Base-by-base conservation (phyloP, 1,140 invertebrate genomes). In the Galendromus occidentalis region DNA sequence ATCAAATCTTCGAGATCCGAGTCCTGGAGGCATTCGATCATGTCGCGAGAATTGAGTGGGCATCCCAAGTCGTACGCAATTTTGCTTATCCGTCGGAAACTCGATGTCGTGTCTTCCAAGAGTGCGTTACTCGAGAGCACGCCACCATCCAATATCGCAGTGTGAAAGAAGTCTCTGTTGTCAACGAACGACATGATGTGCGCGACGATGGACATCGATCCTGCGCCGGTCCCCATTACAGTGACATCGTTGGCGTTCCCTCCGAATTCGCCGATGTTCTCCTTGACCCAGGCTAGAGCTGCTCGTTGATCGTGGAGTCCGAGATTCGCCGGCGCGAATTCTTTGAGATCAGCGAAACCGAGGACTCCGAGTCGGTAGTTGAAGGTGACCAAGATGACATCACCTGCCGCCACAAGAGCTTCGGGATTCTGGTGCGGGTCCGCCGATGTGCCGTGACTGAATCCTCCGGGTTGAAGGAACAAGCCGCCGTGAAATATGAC, bases 361-460 rank as follows among this genome's bases (percentile, higher is more conserved):
- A 39, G 9, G 9, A 39, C 9, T 9, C 33, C 33, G 33, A 39
- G 33, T 4, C 33, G 33, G 9, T 39, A 39, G 33, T 39, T 85
- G 2, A 85, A 75, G 0, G 82, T 84, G 6, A 86, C 84, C 1
- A 86, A 74, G 1, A 87, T 79, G 0, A 87, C 78, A 30, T 82
- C 79, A 14, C 84, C 80, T 6, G 80, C 76, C 0, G 83, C 74
- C 2, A 86, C 74, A 66, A 83, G 82, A 69, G 84, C 82, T 0
- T 83, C 81, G 0, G 82, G 81, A 70, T 83, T 83, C 55, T 65
- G 67, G 0, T 80, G 71, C 42, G 80, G 79, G 0, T 78, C 76
- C 69, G 80, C 80, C 18, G 79, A 79, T 1, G 79, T 80, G 4
- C 84, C 84, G 66, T 79, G 75, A 1, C 80, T 77, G 69, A 86